Evolutionary conservation across 2,113 vertebrate species (phyloP).

Genomic region (Callorhinus ursinus): DNA sequence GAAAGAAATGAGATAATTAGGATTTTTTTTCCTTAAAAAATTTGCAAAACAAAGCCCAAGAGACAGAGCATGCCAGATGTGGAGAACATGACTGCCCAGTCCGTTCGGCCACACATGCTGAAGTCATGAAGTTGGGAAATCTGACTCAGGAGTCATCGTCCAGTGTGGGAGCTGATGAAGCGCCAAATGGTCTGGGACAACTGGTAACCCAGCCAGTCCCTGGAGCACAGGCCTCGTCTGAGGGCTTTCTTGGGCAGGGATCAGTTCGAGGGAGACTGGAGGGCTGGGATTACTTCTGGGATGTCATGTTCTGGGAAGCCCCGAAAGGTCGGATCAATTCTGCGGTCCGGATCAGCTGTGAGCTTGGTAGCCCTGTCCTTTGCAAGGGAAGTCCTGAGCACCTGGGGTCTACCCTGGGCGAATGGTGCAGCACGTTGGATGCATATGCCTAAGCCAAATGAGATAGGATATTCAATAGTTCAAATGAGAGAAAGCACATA

Average conservation of each 20-base stretch:
- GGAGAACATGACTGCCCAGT: conserved; percentile 56
- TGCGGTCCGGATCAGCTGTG: background rate
- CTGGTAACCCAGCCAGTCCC: background rate
- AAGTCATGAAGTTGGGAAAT: conserved; percentile 70
- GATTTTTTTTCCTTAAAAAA: conserved; percentile 29
- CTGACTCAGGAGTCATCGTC: conserved; percentile 66
- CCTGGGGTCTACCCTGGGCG: background rate
- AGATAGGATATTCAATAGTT: background rate
- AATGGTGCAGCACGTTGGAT: background rate
- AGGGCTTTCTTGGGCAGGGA: background rate
- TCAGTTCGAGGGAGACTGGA: background rate
- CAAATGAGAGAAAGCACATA: background rate
- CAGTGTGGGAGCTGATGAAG: conserved; percentile 52
- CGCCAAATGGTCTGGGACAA: conserved; percentile 45
- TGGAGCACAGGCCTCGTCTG: background rate
- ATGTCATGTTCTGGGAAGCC: background rate
- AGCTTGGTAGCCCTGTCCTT: background rate
- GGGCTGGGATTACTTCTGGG: background rate
- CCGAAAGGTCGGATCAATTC: background rate
- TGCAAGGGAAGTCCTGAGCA: background rate
- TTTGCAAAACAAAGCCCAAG: conserved; percentile 62
- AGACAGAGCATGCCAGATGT: conserved; percentile 61
- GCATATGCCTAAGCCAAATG: background rate
- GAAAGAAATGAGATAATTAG: conserved; percentile 56
- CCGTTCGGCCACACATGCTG: conserved; percentile 72